Base-by-base conservation (phyloP, 2,888 invertebrate species). In the Apeira syringaria region DNA sequence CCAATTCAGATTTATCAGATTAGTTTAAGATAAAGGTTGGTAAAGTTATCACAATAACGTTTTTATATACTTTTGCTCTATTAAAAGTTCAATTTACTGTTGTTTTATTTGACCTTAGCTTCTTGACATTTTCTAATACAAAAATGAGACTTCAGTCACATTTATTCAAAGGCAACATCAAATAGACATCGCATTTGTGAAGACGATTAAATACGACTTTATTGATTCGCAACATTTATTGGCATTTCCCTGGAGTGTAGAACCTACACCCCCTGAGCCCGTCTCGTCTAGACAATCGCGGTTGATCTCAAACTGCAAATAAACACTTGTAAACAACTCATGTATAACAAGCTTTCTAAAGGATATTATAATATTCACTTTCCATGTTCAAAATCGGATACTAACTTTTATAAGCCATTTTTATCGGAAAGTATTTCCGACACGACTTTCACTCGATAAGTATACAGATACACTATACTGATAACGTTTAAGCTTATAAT, bases 211-310 rank as follows among this genome's bases (percentile, higher is more conserved):
- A 76, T 74, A 74, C 73, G 65, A 79, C 64, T 77, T 74, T 77
- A 78, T 81, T 77, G 76, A 70, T 77, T 77, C 58, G 69, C 69
- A 77, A 82, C 75, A 74, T n/a, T n/a, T n/a, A n/a, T 78, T 77
- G 4, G 6, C 20, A 69, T 53, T 49, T 50, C 76, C 77, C 71
- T 53, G 50, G 71, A 64, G 73, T 67, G 6, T 6, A 1, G 4
- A 5, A 17, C 20, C 5, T 68, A 66, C 72, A 75, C 81, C 82
- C 80, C 68, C 42, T 44, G 43, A 39, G 49, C 58, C 50, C 60
- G 9, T 20, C 24, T 8, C 22, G 87, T 86, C 87, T 87, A 86
- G 87, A 87, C 87, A 68, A 67, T 37, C 53, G 53, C 66, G 65
- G 63, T 64, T 62, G 67, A 78, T 76, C 64, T 56, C 66, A 72